A percentile compares a stretch with the other conserved stretches of the same genome.
phyloP scores from a whole-genome alignment of 2,797 vertebrate genomes.

The Dromococcyx pavoninus region DNA sequence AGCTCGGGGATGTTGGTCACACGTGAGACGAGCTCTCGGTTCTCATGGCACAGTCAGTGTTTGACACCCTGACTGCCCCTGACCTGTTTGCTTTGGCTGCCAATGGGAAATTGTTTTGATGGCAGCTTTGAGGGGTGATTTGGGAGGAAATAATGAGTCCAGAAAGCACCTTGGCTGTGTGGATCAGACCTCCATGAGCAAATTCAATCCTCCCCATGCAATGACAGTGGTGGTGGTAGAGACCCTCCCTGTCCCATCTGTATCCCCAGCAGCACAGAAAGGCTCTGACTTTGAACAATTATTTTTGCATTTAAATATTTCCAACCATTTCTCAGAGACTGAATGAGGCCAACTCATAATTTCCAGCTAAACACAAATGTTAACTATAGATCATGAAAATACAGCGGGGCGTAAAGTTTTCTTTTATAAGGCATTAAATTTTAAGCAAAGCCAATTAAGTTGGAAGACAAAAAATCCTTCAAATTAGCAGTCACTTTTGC shows the following conservation, averaged over 20 bases:
- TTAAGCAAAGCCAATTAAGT: slow-evolving; percentile 6
- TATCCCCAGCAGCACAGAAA: background rate
- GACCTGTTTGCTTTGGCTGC: background rate
- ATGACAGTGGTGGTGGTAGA: background rate
- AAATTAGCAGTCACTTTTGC: background rate
- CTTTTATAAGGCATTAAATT: slow-evolving; percentile 30
- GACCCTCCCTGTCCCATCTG: background rate
- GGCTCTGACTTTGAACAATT: background rate
- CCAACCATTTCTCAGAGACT: background rate
- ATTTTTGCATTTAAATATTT: background rate
- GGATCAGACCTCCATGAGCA: background rate
- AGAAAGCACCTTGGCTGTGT: background rate
- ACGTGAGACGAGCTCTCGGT: fast-evolving
- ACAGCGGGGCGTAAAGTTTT: background rate
- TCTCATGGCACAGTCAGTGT: background rate
- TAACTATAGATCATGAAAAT: slow-evolving; percentile 49
- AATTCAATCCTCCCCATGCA: background rate
- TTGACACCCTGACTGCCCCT: background rate
- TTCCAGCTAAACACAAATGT: slow-evolving; percentile 8
- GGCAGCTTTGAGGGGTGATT: background rate
- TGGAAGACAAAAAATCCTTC: slow-evolving; percentile 16
- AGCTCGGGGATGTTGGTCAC: background rate
- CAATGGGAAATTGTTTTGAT: background rate
- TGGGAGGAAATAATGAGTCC: background rate
- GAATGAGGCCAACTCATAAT: background rate